Evolutionary conservation across 2,797 vertebrate genomes (phyloP).

Genomic region (Mus spretus): DNA sequence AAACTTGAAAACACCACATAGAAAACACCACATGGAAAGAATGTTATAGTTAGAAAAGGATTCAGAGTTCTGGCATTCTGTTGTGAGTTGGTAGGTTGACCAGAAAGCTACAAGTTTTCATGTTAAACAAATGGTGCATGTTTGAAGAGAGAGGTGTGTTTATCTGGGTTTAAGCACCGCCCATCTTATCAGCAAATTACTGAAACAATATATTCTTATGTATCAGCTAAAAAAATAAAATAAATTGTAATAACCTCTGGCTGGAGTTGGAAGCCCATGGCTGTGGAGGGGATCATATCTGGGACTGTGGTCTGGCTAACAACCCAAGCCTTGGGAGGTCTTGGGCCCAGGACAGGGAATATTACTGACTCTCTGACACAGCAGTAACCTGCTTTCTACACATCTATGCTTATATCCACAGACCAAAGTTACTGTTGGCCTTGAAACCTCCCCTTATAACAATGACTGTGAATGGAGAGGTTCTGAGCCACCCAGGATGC

Average conservation of each 20-base stretch:
- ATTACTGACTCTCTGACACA: background rate
- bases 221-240: background rate
- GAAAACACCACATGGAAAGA: background rate
- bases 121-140: background rate
- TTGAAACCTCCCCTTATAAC: background rate
- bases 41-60: background rate
- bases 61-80: background rate
- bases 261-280: background rate
- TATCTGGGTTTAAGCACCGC: background rate
- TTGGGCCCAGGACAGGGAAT: no score
- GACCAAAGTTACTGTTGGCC: background rate
- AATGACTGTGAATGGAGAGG: background rate
- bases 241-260: background rate
- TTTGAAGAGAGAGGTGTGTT: background rate
- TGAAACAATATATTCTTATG: background rate
- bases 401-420: background rate
- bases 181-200: background rate
- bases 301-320: background rate
- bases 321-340: background rate
- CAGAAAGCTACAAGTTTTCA: background rate
- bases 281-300: background rate
- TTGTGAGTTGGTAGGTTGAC: background rate
- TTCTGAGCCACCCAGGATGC: background rate
- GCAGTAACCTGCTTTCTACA: background rate
- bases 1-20: background rate